Conservation (phyloP, 2,797 vertebrate genomes). For the Clarias laeviceps region DNA sequence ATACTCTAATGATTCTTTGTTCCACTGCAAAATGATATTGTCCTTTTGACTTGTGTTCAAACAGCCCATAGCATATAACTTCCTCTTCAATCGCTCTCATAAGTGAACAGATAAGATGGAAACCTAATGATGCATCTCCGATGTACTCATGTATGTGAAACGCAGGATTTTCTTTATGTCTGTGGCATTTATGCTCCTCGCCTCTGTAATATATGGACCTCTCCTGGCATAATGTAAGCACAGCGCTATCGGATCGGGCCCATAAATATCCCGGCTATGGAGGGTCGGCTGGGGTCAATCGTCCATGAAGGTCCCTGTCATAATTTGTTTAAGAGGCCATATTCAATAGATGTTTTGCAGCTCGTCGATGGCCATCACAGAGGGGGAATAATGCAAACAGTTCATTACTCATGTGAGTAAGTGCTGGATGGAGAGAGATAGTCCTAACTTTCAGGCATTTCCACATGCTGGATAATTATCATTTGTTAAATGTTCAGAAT, state of each 20-base stretch:
- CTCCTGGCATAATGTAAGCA: conserved; percentile 56
- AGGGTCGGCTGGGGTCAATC: conserved; percentile 71
- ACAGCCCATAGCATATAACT: conserved; percentile 73
- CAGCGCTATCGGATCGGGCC: conserved; percentile 62
- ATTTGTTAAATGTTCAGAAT: not conserved
- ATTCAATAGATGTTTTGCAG: conserved; percentile 76
- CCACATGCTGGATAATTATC: not conserved
- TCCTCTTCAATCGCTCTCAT: conserved; percentile 76
- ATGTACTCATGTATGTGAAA: conserved; percentile 33
- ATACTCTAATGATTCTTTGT: not conserved
- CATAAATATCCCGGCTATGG: conserved; percentile 73
- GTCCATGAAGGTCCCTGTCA: conserved; percentile 76
- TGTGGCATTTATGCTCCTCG: conserved; percentile 72
- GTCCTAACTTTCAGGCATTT: conserved; percentile 2
- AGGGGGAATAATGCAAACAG: conserved; percentile 78
- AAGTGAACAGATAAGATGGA: conserved; percentile 75
- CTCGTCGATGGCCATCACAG: conserved; percentile 72
- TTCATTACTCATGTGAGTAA: conserved; percentile 75
- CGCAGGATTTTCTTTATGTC: conserved; percentile 13
- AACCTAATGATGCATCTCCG: conserved; percentile 17
- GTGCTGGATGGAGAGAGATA: not conserved
- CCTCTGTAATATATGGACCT: conserved; percentile 67
- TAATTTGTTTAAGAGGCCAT: conserved; percentile 84
- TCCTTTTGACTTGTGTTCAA: conserved; percentile 46
- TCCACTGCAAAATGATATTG: too few relatives aligned